Evolutionary conservation across 1,140 invertebrate genomes (phyloP).

Genomic region (Drosophila nikananu): DNA sequence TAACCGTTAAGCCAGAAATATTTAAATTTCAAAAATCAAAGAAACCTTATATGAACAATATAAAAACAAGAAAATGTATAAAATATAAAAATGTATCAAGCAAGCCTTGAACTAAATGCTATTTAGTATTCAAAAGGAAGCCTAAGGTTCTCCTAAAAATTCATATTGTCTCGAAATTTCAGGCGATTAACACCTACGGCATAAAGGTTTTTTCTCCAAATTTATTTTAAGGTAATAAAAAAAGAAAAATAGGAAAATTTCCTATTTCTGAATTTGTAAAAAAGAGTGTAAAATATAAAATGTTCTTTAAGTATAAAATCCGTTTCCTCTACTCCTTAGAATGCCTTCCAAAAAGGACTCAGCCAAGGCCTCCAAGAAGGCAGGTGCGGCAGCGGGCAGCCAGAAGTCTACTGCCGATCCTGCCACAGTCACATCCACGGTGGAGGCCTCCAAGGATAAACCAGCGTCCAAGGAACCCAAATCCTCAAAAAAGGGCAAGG

Average conservation of each 20-base stretch:
- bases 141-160: background rate
- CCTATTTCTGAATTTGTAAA: background rate
- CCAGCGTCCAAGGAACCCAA: constrained; percentile 18
- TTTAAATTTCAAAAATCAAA: background rate
- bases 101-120: constrained; percentile 9
- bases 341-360: constrained; percentile 45
- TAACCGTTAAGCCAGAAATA: constrained; percentile 14
- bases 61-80: background rate
- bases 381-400: background rate
- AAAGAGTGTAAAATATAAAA: no score
- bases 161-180: constrained; percentile 10
- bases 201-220: constrained; percentile 8
- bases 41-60: no score
- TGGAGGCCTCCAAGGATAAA: background rate
- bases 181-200: background rate
- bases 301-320: no score
- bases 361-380: constrained; percentile 28
- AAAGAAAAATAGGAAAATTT: no score
- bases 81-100: background rate
- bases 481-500: constrained; percentile 34
- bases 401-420: constrained; percentile 3
- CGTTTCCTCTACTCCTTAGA: background rate
- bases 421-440: background rate
- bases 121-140: background rate
- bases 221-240: constrained; percentile 5